Percentiles rank a stretch among this genome's conserved stretches.
These are phyloP conservation scores for Turdus rufiventris DNA, from an alignment of 2,113 vertebrate species.

Conservation along the genomic window DNA sequence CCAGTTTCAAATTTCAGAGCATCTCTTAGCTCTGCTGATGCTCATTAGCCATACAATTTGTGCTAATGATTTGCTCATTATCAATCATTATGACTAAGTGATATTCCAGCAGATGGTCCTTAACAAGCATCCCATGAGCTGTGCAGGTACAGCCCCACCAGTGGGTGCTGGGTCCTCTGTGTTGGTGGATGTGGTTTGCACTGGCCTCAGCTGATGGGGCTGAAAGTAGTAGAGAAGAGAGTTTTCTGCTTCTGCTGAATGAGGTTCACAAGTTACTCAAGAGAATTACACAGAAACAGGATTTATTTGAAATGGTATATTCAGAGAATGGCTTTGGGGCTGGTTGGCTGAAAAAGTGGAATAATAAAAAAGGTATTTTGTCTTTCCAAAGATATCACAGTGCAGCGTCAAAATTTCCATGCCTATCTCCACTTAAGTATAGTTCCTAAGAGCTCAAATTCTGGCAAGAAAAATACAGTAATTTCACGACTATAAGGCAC, in stretches of 20 bases:
- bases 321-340: neutral
- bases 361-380: neutral
- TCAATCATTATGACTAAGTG: neutral
- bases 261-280: neutral
- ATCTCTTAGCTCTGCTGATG: neutral
- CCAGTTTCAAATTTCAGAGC: neutral
- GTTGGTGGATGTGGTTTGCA: neutral
- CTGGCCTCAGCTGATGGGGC: neutral
- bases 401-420: neutral
- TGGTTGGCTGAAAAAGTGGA: neutral
- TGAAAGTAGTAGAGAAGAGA: neutral
- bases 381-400: neutral
- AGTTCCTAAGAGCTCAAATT: neutral
- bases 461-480: neutral
- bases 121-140: neutral
- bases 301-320: neutral
- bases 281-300: neutral
- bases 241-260: neutral
- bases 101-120: neutral
- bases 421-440: neutral
- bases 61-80: neutral
- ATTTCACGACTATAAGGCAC: no score
- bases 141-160: fast-evolving
- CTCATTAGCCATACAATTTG: neutral
- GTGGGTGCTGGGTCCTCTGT: fast-evolving